Percentiles rank a stretch among this genome's conserved stretches.
Conservation (phyloP, 2,797 vertebrate genomes). For the Calcarius lapponicus region DNA sequence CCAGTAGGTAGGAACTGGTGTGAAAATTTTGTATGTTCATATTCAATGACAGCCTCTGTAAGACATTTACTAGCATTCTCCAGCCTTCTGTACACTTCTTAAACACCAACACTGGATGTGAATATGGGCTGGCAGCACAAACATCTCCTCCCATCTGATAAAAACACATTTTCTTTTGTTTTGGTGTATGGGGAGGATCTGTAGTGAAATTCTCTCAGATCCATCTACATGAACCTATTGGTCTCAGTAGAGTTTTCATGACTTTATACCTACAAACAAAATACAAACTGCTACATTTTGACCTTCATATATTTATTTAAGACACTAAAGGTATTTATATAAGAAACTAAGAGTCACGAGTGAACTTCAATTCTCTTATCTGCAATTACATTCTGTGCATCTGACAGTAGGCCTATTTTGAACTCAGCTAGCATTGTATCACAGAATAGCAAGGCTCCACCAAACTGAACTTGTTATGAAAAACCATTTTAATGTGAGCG, state of each 20-base stretch:
- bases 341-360: background rate
- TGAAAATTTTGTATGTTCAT: background rate
- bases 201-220: background rate
- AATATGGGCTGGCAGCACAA: background rate
- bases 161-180: background rate
- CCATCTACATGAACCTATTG: rapidly evolving
- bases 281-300: background rate
- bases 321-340: background rate
- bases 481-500: background rate
- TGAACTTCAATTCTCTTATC: background rate
- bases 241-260: background rate
- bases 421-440: background rate
- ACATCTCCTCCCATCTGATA: background rate
- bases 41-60: background rate
- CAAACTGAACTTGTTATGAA: background rate
- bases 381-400: background rate
- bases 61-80: background rate
- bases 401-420: background rate
- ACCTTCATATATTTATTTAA: background rate
- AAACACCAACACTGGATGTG: background rate
- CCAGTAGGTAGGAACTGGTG: background rate
- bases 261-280: background rate
- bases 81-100: background rate
- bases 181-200: background rate
- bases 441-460: rapidly evolving